These are phyloP conservation scores for Pantherophis guttatus DNA, from an alignment of 2,113 vertebrate genomes.

Conservation along the genomic window DNA sequence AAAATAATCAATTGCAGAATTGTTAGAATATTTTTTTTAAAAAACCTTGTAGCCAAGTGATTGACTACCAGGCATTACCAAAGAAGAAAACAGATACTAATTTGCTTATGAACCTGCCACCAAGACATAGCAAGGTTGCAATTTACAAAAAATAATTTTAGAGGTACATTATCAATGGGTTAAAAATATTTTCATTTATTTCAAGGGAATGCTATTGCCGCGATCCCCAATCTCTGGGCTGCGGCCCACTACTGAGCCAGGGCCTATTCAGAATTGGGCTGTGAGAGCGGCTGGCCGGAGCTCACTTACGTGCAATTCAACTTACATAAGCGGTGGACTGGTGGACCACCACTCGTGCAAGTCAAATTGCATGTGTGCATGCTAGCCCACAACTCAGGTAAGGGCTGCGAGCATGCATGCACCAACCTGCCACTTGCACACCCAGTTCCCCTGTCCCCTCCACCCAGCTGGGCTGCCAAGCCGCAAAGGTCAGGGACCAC, in stretches of 20 bases:
- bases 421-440: neutral
- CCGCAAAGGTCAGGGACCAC: neutral
- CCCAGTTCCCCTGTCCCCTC: neutral
- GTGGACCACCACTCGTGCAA: too few relatives aligned
- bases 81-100: neutral
- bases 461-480: neutral
- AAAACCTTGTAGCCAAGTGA: neutral
- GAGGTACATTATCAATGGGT: neutral
- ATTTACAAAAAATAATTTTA: neutral
- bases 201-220: neutral
- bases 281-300: too few relatives aligned
- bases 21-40: neutral
- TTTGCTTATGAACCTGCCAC: neutral
- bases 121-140: neutral
- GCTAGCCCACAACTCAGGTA: too few relatives aligned
- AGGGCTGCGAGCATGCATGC: neutral
- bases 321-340: too few relatives aligned
- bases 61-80: neutral
- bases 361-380: too few relatives aligned
- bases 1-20: neutral
- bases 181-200: neutral
- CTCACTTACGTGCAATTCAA: too few relatives aligned
- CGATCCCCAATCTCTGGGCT: too few relatives aligned
- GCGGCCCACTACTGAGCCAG: too few relatives aligned
- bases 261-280: too few relatives aligned